A percentile compares a stretch with the other conserved stretches of the same genome.
These are phyloP conservation scores for Sminthurinus aureus DNA, from an alignment of 2,888 invertebrate genomes.

Conservation along the genomic window DNA sequence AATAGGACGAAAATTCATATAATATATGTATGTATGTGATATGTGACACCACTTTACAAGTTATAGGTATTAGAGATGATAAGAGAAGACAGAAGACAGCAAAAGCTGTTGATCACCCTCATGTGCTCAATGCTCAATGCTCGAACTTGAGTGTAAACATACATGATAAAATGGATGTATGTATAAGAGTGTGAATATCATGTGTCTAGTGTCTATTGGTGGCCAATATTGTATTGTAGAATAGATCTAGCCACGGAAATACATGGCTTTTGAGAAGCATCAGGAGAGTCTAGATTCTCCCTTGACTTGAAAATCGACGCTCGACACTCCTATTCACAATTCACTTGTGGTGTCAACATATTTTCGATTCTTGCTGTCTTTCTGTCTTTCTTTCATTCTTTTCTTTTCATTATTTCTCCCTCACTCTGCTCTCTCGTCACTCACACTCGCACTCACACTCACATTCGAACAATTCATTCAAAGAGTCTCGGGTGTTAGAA, in stretches of 20 bases:
- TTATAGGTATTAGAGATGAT: too few species aligned
- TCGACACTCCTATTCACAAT: constrained; percentile 1
- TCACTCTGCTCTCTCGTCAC: background rate
- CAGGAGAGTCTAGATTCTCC: background rate
- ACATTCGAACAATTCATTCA: constrained; percentile 16
- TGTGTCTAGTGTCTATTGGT: too few species aligned
- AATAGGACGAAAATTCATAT: too few species aligned
- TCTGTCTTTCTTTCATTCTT: background rate
- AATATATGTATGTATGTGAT: too few species aligned
- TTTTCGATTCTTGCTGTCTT: constrained; percentile 14
- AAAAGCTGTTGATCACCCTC: too few species aligned
- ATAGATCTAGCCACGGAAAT: background rate
- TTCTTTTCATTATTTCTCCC: background rate
- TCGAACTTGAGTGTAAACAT: too few species aligned
- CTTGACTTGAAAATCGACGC: background rate
- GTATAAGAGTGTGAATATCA: too few species aligned
- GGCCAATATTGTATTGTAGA: background rate
- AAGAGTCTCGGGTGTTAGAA: constrained; percentile 26
- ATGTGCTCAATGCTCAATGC: too few species aligned
- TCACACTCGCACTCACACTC: background rate
- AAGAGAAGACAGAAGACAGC: too few species aligned
- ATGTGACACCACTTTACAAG: too few species aligned
- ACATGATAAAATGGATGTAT: too few species aligned
- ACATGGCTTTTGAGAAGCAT: background rate
- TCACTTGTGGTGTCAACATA: constrained; percentile 45